Evolutionary conservation across 2,797 vertebrate species (phyloP), one percentile per base, ranked within the genome.

Genomic region (Perodicticus potto): DNA sequence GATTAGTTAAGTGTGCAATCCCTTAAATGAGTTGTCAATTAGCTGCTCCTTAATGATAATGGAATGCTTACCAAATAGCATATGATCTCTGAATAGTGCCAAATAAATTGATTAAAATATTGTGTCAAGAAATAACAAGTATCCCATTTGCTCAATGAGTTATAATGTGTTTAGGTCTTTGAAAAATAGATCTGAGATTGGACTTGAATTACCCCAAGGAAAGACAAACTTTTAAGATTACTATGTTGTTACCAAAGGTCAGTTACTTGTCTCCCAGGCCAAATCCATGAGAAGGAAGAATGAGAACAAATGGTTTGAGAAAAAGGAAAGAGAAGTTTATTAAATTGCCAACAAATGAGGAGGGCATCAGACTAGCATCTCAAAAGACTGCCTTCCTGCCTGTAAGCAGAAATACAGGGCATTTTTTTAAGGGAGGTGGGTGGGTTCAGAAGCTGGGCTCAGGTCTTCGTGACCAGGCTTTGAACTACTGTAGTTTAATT

Each of bases 21-120:
- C 91, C 93, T 82, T 97, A 93, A 96, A 98, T 97, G 97, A 98
- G 97, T 97, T 97, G 89, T 93, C 95, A 76, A 97, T 98, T 98
- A 97, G 85, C 87, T 94, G 86, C 69, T 61, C 96, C 93, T 94
- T 98, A 98, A 98, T 97, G 95, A 95, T 97, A 97, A 98, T 80
- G 76, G 94, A 98, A 97, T 95, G 86, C 80, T 97, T 97, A 95
- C 93, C 94, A 97, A 98, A 98, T 93, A 96, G 95, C 87, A 88
- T 97, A 97, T 97, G 98, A 98, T 97, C 83, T 96, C 94, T 93
- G 86, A 70, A 2, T 88, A 96, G 72, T 53, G 81, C 61, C 83
- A 93, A 96, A 96, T 97, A 97, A 96, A 93, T 84, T 90, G 65
- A 97, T 97, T 97, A 89, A 91, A 91, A 93, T 76, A 80, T 76